A percentile compares a stretch with the other conserved stretches of the same genome.
Evolutionary conservation across 2,888 invertebrate genomes (phyloP).

Genomic region (Hanleya hanleyi): DNA sequence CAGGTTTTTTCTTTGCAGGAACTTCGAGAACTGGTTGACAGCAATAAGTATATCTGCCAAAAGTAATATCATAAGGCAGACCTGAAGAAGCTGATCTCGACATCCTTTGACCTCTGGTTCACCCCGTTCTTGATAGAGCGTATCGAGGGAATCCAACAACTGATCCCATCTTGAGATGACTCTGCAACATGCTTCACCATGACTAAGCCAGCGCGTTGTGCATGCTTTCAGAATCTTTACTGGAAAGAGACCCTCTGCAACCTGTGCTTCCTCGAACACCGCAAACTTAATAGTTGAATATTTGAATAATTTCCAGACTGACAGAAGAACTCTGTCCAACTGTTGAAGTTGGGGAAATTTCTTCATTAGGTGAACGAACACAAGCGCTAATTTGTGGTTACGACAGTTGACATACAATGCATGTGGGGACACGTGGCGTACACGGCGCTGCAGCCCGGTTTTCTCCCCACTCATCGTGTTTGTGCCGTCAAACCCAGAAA

Average conservation of each 20-base stretch:
- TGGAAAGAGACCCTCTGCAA: conserved; percentile 24
- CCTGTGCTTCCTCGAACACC: conserved; percentile 22
- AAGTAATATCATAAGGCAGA: not conserved
- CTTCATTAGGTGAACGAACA: conserved; percentile 30
- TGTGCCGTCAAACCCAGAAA: conserved; percentile 31
- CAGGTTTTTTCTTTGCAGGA: not conserved
- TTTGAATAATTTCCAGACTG: conserved; percentile 28
- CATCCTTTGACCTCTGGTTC: not conserved
- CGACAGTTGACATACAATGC: conserved; percentile 28
- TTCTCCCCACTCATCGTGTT: conserved; percentile 28
- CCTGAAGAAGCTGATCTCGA: not conserved
- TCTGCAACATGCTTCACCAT: not conserved
- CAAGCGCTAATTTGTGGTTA: conserved; percentile 32
- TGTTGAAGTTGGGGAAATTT: conserved; percentile 13
- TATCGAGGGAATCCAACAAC: not conserved
- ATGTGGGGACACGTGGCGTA: conserved; percentile 17
- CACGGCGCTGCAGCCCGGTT: conserved; percentile 24
- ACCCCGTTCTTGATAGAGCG: not conserved
- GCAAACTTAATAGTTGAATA: conserved; percentile 21
- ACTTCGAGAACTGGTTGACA: not conserved
- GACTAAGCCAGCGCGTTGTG: conserved; percentile 21
- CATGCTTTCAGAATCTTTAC: conserved; percentile 23
- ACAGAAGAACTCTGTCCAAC: conserved; percentile 21
- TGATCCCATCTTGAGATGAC: not conserved
- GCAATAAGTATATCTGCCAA: not conserved